Percentiles rank a stretch among this genome's conserved stretches.
Conservation (phyloP, 64 coral and sea anemone species). For the Anthopleura sola region DNA sequence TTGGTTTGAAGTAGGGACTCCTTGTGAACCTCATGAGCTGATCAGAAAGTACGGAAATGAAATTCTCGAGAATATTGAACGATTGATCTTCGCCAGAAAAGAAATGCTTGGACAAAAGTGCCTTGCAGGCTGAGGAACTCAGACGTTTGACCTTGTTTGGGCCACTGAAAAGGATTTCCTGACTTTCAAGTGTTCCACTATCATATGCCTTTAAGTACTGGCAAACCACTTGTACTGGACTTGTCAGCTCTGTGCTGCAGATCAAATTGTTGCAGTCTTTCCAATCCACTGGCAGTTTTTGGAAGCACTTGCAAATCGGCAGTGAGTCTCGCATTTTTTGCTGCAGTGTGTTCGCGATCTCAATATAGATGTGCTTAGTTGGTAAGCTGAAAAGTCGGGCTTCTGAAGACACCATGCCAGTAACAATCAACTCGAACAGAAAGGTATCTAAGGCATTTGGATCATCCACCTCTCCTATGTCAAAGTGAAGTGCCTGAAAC, state of each 20-base stretch:
- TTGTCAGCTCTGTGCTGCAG: constrained; percentile 44
- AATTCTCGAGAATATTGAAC: constrained; percentile 80
- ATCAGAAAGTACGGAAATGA: constrained; percentile 68
- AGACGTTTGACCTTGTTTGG: constrained; percentile 24
- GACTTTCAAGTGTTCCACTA: constrained; percentile 40
- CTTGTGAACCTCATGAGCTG: constrained; percentile 77
- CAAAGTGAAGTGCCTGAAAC: constrained; percentile 77
- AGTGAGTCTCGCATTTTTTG: constrained; percentile 61
- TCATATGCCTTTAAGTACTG: constrained; percentile 67
- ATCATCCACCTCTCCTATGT: constrained; percentile 69
- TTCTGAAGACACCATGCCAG: constrained; percentile 58
- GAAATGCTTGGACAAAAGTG: constrained; percentile 50
- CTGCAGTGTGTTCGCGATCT: constrained; percentile 57
- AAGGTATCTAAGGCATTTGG: constrained; percentile 54
- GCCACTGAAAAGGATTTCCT: constrained; percentile 25
- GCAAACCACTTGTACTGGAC: constrained; percentile 74
- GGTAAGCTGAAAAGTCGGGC: constrained; percentile 51
- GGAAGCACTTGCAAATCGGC: constrained; percentile 67
- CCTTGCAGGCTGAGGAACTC: constrained; percentile 13
- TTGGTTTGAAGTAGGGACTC: constrained; percentile 60
- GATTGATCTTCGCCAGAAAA: constrained; percentile 47
- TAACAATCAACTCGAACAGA: constrained; percentile 48
- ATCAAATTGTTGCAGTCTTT: constrained; percentile 45
- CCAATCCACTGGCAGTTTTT: constrained; percentile 23
- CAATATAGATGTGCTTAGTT: constrained; percentile 49